These are phyloP conservation scores for Chiridota heheva DNA, from an alignment of 35 echinoderm and acorn worm species.

Conservation along the genomic window DNA sequence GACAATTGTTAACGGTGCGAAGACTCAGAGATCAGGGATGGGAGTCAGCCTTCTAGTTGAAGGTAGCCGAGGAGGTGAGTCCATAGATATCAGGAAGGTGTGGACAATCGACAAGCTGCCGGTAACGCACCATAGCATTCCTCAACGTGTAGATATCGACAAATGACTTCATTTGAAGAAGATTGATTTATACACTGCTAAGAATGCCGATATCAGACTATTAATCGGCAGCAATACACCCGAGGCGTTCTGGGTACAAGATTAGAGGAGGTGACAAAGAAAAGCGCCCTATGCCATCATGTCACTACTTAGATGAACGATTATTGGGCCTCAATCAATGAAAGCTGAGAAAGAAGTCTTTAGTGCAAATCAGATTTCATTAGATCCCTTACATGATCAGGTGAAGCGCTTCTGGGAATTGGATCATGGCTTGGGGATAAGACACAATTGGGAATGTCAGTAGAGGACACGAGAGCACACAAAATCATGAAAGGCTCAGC, in stretches of 20 bases:
- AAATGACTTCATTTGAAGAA: constrained; percentile 41
- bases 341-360: not conserved
- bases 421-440: not conserved
- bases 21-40: not conserved
- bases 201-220: constrained; percentile 4
- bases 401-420: constrained; percentile 13
- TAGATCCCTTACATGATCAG: not conserved
- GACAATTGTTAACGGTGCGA: not conserved
- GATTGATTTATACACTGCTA: not conserved
- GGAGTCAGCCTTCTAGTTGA: not conserved
- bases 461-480: constrained; percentile 39
- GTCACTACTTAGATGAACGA: constrained; percentile 34
- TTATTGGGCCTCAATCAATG: constrained; percentile 8
- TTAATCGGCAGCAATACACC: constrained; percentile 56
- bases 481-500: not conserved
- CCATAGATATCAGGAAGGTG: constrained; percentile 19
- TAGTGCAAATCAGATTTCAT: not conserved
- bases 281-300: constrained; percentile 42
- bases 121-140: constrained; percentile 14
- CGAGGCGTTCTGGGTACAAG: constrained; percentile 60
- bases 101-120: constrained; percentile 41
- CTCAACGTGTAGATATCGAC: constrained; percentile 1
- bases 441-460: constrained; percentile 8
- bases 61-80: not conserved
- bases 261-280: constrained; percentile 31